phyloP scores from a whole-genome alignment of 2,113 vertebrate species.

The Sylvia atricapilla region DNA sequence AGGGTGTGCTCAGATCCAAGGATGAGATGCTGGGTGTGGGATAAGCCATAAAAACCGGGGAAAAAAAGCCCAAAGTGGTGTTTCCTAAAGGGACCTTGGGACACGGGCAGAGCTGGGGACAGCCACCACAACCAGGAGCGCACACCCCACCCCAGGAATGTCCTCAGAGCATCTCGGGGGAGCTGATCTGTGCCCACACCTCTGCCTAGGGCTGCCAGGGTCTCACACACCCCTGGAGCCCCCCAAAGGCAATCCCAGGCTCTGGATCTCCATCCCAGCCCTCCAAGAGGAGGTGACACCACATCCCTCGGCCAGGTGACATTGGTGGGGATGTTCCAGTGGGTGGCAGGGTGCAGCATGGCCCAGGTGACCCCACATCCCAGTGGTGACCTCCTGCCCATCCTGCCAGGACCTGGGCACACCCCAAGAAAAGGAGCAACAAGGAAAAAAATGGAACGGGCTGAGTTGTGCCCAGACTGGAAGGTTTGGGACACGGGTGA shows the following conservation, averaged over 20 bases:
- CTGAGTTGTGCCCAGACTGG: not conserved
- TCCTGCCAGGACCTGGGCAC: not conserved
- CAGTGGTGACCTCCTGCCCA: fast-evolving
- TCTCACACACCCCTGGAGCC: fast-evolving
- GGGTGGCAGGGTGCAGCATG: not conserved
- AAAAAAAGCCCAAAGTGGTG: not conserved
- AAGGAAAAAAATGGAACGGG: fast-evolving
- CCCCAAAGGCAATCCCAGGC: not conserved
- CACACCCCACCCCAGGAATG: fast-evolving
- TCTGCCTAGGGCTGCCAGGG: not conserved
- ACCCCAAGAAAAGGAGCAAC: fast-evolving
- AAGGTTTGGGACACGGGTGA: not conserved
- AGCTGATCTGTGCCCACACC: not conserved
- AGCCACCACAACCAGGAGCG: not conserved
- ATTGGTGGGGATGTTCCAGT: not conserved
- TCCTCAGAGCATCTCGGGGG: not conserved
- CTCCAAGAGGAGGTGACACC: fast-evolving
- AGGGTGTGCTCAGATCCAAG: not conserved
- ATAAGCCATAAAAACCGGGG: fast-evolving
- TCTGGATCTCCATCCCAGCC: not conserved
- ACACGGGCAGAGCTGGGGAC: not conserved
- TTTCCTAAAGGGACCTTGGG: not conserved
- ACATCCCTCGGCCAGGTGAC: not conserved
- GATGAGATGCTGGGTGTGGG: not conserved
- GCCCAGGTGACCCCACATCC: not conserved